phyloP scores from a whole-genome alignment of 2,888 invertebrate genomes.

The Hoplodrina ambigua region DNA sequence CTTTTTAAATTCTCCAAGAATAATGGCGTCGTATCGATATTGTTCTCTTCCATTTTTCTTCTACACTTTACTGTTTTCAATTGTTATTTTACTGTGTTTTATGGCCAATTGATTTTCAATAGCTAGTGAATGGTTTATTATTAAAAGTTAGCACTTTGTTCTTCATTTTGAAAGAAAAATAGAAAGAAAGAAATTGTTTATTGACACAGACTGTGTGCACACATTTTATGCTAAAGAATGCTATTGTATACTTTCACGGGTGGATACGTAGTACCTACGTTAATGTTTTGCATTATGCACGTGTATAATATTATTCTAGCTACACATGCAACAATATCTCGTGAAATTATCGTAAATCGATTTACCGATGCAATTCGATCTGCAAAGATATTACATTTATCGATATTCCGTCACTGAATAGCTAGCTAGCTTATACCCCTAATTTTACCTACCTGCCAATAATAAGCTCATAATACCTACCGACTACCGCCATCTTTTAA shows the following conservation, averaged over 20 bases:
- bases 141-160: conserved; percentile 7
- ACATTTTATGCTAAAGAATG: background rate
- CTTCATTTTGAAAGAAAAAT: too few species aligned
- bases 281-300: background rate
- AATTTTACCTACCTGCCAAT: background rate
- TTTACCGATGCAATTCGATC: too few species aligned
- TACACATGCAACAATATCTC: too few species aligned
- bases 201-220: too few species aligned
- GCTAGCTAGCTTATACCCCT: too few species aligned
- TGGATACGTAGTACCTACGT: background rate
- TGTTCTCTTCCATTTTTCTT: conserved; percentile 67
- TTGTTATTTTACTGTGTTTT: conserved; percentile 66
- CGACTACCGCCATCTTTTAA: too few species aligned
- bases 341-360: too few species aligned
- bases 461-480: background rate
- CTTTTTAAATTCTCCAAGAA: conserved; percentile 66
- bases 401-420: too few species aligned
- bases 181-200: too few species aligned
- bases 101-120: conserved; percentile 69
- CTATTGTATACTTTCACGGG: background rate
- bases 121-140: conserved; percentile 59
- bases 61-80: conserved; percentile 64
- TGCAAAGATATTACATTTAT: too few species aligned
- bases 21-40: conserved; percentile 65
- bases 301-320: too few species aligned